Conservation (phyloP, 2,113 vertebrate genomes). For the Phyllostomus hastatus region DNA sequence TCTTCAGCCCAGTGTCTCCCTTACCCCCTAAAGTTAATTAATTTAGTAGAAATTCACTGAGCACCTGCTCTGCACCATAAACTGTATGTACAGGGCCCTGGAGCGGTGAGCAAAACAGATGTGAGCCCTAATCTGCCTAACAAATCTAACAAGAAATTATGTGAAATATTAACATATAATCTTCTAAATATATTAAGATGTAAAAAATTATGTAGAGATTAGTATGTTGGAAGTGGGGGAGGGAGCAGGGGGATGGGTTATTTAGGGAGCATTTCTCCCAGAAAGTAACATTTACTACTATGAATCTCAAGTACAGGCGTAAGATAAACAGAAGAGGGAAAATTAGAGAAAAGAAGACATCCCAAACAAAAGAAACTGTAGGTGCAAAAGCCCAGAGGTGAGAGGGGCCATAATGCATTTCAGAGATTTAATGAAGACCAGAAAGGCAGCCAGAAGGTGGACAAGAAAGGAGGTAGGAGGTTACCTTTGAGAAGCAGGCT, state of each 20-base stretch:
- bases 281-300: background rate
- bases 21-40: background rate
- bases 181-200: background rate
- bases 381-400: background rate
- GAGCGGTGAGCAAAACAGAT: background rate
- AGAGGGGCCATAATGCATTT: background rate
- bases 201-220: background rate
- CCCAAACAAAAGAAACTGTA: background rate
- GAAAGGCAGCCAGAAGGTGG: background rate
- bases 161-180: background rate
- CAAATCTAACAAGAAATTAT: background rate
- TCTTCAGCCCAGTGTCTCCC: background rate
- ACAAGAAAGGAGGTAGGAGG: accelerated
- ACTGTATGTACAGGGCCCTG: background rate
- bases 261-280: background rate
- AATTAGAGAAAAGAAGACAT: background rate
- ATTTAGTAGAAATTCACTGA: background rate
- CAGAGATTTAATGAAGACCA: background rate
- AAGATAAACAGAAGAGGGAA: background rate
- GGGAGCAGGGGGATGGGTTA: accelerated
- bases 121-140: background rate
- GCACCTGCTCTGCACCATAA: background rate
- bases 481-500: background rate
- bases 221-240: background rate
- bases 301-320: background rate